Conservation (phyloP, 2,797 vertebrate species). For the Chiloscyllium punctatum region DNA sequence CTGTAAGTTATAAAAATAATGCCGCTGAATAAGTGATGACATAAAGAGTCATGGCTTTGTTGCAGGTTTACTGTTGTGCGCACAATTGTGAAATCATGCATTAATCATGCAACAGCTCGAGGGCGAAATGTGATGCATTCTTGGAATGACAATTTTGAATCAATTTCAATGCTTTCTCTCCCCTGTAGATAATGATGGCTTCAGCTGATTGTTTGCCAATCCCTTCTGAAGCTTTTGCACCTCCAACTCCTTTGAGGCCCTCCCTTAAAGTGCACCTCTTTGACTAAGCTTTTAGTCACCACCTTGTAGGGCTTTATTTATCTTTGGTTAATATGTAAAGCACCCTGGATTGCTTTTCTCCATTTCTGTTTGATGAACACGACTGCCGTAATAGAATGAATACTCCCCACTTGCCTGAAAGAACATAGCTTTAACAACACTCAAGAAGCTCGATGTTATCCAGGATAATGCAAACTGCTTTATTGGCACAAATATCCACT, state of each 20-base stretch:
- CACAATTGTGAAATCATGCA: neutral
- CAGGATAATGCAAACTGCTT: no score
- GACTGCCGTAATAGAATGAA: neutral
- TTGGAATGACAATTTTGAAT: slow-evolving; percentile 26
- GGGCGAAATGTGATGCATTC: slow-evolving; percentile 1
- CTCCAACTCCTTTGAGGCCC: neutral
- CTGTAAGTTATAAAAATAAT: neutral
- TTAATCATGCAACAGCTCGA: neutral
- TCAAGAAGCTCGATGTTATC: no score
- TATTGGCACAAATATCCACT: no score
- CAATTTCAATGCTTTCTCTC: neutral
- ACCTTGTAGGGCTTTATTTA: neutral
- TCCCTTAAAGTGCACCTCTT: neutral
- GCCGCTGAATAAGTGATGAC: neutral
- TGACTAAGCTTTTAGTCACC: neutral
- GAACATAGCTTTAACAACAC: no score
- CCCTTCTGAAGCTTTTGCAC: neutral
- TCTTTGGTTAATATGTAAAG: neutral
- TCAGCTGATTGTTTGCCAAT: neutral
- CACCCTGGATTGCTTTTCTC: neutral
- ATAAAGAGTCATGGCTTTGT: neutral
- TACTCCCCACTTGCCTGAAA: no score
- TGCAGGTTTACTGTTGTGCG: neutral
- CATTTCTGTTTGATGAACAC: neutral
- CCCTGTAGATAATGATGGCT: neutral